phyloP scores from a whole-genome alignment of 2,113 vertebrate genomes.

The Echinops telfairi region DNA sequence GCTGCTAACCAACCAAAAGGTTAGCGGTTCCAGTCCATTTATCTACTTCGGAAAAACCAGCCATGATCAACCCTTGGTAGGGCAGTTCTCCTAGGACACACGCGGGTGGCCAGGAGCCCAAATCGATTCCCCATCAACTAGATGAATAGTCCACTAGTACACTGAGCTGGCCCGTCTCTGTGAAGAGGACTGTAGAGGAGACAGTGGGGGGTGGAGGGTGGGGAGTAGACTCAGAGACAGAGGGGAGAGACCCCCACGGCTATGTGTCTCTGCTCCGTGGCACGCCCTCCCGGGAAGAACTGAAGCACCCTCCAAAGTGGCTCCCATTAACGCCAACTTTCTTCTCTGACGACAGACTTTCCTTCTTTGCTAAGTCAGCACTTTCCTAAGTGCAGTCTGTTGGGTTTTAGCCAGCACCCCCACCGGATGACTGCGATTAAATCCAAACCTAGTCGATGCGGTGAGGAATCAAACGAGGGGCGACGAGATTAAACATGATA shows the following conservation, averaged over 20 bases:
- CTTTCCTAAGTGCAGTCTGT: not conserved
- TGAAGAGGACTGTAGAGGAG: not conserved
- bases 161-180: not conserved
- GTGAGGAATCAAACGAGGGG: not conserved
- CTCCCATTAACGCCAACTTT: conserved; percentile 2
- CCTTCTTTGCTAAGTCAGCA: not conserved
- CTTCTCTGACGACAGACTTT: not conserved
- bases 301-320: not conserved
- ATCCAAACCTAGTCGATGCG: not conserved
- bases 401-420: not conserved
- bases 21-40: not conserved
- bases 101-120: not conserved
- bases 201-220: not conserved
- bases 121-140: not conserved
- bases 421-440: not conserved
- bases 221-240: not conserved
- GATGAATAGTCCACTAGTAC: not conserved
- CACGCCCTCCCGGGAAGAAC: not conserved
- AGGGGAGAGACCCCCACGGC: not conserved
- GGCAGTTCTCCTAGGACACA: not conserved
- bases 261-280: not conserved
- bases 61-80: not conserved
- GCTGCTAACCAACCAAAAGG: not conserved
- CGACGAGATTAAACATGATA: not conserved
- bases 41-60: not conserved